Conservation (phyloP, 1,140 invertebrate genomes). For the Zaprionus capensis region DNA sequence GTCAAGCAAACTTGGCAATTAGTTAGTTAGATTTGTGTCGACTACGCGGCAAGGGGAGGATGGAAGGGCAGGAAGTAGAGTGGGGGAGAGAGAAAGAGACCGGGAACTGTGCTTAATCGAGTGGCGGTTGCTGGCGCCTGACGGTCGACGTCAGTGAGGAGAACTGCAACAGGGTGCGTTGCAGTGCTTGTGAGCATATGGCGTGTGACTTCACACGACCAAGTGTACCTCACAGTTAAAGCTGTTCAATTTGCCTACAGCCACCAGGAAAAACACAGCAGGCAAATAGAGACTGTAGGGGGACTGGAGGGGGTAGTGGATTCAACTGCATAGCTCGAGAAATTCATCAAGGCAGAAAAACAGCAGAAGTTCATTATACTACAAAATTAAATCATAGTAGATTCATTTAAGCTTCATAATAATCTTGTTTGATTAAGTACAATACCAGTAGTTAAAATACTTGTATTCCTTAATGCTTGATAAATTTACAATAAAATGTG, state of each 20-base stretch:
- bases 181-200: constrained; percentile 2
- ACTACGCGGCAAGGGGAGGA: constrained; percentile 7
- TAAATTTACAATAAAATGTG: too few relatives aligned
- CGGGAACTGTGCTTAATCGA: constrained; percentile 26
- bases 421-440: too few relatives aligned
- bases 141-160: constrained; percentile 13
- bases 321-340: background rate
- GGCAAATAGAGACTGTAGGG: too few relatives aligned
- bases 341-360: background rate
- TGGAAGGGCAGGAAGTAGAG: constrained; percentile 32
- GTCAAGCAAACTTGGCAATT: constrained; percentile 62
- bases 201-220: constrained; percentile 12
- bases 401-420: too few relatives aligned
- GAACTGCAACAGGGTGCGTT: constrained; percentile 36
- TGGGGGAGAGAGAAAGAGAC: constrained; percentile 4
- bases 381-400: background rate
- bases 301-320: background rate
- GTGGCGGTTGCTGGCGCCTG: constrained; percentile 31
- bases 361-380: background rate
- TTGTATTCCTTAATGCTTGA: too few relatives aligned
- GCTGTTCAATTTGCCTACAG: background rate
- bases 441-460: too few relatives aligned
- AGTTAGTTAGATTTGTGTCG: constrained; percentile 63
- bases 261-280: background rate
- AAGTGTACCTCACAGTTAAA: background rate